Evolutionary conservation across 2,113 vertebrate species (phyloP), one percentile per base, ranked within the genome.

Genomic region (Eretmochelys imbricata): DNA sequence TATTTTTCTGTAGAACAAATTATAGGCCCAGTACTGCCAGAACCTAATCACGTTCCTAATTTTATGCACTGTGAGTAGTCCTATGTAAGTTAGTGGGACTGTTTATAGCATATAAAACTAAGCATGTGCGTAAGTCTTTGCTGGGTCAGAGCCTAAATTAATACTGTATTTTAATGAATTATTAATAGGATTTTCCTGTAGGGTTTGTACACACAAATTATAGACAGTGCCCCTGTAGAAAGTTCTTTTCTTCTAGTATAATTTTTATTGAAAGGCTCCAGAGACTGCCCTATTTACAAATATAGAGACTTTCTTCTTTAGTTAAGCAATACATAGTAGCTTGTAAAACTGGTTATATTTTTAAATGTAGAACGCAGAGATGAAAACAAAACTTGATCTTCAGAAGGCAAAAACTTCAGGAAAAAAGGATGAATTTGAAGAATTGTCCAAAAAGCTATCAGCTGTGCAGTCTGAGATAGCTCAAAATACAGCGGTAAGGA

Each of bases 381-480:
- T 81, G 0, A 88, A 95, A 93, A 81, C 72, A 3, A 1, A 1
- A 9, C 85, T 65, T 82, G 91, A 94, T 24, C 0, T 1, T 14
- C 93, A 91, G 19, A 90, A 79, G 78, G 76, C 19, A 42, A 87
- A 97, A n/a, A 78, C 55, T 84, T 93, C 42, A 2, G 0, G 62
- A 75, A 95, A 93, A 96, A 97, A 91, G 31, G 91, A 80, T 81
- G 76, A 97, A 84, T 62, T 98, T 85, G 88, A 94, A 84, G 82
- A 54, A 10, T 27, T 89, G 22, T 89, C 22, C 12, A 35, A 4
- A 10, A 95, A 93, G 48, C 5, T 94, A 17, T 49, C 81, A 59
- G 85, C 94, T 25, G 72, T 97, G 5, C 90, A 97, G 14, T 27
- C 97, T 75, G 91, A 92, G 55, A 51, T 97, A 72, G 95, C 1